Base-by-base conservation (phyloP, 2,797 vertebrate species). In the Pitangus sulphuratus region DNA sequence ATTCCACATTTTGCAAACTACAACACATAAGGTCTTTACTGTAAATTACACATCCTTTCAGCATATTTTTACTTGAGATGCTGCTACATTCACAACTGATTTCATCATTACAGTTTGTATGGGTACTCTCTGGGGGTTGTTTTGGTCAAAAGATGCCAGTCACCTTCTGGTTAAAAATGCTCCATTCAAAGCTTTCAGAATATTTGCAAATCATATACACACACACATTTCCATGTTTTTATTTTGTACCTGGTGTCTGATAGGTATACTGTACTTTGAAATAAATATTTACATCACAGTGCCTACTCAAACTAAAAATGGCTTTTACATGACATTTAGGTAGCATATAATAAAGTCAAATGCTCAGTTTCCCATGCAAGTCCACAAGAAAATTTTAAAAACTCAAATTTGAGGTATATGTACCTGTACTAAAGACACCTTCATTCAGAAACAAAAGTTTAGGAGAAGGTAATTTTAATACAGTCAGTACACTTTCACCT, bases 81-180 rank as follows among this genome's bases (percentile, higher is more conserved):
- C 39, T 78, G 14, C 15, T 48, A 26, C 17, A 17, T 71, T 68
- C n/a, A 60, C 69, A 77, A 31, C 15, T 0, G 0, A 39, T 50
- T 72, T 44, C 33, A 50, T 22, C 22, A 33, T 6, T 60, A 35
- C 2, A 16, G 3, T 47, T 51, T 75, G 1, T 22, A 8, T 18
- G 11, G 18, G 8, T 11, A 51, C 61, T 48, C 8, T 37, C 22
- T 11, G 7, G 2, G 8, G 1, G 0, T 2, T 22, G 51, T 66
- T 68, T 68, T 16, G 20, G 15, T n/a, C 19, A 89, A 79, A 74
- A 26, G 24, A n/a, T 2, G 2, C 1, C n/a, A 51, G 15, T 21
- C 1, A 16, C 61, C 68, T 92, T 68, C 75, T 61, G 8, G 17
- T 33, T 88, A 47, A 56, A 81, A 50, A 30, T 72, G 3, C 5